Evolutionary conservation across 2,113 vertebrate genomes (phyloP).

Genomic region (Platichthys flesus): DNA sequence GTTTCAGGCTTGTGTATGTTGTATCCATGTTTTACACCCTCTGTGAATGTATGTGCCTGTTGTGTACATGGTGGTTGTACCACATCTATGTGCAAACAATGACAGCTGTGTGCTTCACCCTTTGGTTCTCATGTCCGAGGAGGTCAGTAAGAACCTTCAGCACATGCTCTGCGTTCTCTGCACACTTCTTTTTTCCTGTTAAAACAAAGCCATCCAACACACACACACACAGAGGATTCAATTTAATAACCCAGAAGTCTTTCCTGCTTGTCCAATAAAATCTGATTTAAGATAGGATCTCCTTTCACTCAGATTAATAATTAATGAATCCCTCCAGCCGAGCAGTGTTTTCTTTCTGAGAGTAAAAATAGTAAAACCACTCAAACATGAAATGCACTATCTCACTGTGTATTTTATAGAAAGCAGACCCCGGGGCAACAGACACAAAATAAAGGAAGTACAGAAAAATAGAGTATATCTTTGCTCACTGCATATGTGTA

Average conservation of each 20-base stretch:
- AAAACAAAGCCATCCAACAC: constrained; percentile 8
- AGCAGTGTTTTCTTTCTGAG: not conserved
- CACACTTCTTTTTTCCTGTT: constrained; percentile 92
- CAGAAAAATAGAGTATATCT: too few relatives aligned
- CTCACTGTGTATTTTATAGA: not conserved
- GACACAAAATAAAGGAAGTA: not conserved
- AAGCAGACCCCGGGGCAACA: not conserved
- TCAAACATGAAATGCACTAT: constrained; percentile 4
- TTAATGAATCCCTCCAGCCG: not conserved
- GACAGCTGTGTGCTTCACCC: constrained; percentile 82
- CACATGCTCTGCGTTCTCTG: constrained; percentile 85
- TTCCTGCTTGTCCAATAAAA: not conserved
- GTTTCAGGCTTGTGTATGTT: not conserved
- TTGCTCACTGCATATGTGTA: too few relatives aligned
- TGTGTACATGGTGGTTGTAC: not conserved
- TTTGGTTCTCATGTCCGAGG: constrained; percentile 93
- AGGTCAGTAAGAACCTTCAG: constrained; percentile 94
- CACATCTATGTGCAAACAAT: constrained; percentile 22
- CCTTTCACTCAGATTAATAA: not conserved
- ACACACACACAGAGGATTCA: not conserved
- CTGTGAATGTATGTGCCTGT: not conserved
- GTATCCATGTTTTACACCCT: not conserved
- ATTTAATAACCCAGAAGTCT: not conserved
- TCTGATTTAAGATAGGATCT: not conserved
- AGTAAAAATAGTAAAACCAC: constrained; percentile 1